A percentile compares a stretch with the other conserved stretches of the same genome.
Conservation (phyloP, 2,888 invertebrate genomes). For the Cryptosula pallasiana region DNA sequence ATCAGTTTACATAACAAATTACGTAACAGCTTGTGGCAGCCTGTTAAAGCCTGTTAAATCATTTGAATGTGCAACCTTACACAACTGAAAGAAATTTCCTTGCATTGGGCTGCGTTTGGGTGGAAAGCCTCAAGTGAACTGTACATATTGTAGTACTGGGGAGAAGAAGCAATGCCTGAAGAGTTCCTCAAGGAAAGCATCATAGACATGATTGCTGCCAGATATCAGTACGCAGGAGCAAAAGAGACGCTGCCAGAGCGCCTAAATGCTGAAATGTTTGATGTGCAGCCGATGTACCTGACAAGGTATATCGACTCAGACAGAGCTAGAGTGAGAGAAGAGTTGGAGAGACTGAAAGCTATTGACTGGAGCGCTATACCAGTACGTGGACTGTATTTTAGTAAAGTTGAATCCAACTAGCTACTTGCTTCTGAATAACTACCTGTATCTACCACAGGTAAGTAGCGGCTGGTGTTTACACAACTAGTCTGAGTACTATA, state of each 20-base stretch:
- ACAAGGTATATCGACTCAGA: constrained; percentile 20
- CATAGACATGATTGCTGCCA: constrained; percentile 23
- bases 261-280: constrained; percentile 3
- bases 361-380: not conserved
- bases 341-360: constrained; percentile 8
- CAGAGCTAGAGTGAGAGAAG: not conserved
- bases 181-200: constrained; percentile 17
- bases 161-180: constrained; percentile 14
- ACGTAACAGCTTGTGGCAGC: too few species aligned
- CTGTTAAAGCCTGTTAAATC: too few species aligned
- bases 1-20: too few species aligned
- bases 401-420: too few species aligned
- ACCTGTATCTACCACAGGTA: too few species aligned
- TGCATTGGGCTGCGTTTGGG: too few species aligned
- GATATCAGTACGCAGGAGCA: not conserved
- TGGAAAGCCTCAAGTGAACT: too few species aligned
- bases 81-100: too few species aligned
- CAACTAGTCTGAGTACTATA: too few species aligned
- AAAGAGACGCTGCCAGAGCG: not conserved
- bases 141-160: constrained; percentile 21
- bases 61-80: too few species aligned
- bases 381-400: not conserved
- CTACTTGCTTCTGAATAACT: too few species aligned
- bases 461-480: too few species aligned
- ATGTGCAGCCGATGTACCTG: constrained; percentile 12